Base-by-base conservation (phyloP, 2,113 vertebrate genomes). In the Takifugu bimaculatus region DNA sequence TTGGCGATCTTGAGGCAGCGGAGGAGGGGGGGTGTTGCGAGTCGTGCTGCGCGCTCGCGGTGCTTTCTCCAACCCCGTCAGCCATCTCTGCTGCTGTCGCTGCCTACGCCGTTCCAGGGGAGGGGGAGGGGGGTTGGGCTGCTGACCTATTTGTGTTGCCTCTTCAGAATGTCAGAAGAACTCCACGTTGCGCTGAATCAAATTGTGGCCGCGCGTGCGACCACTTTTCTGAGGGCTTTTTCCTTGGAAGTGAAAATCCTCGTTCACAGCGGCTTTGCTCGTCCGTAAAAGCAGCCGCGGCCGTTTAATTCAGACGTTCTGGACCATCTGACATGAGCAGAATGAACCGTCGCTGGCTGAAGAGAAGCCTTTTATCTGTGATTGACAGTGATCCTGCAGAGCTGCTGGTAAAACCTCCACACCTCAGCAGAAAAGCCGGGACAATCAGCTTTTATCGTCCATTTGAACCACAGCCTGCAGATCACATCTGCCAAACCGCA, bases 121-220 rank as follows among this genome's bases (percentile, higher is more conserved):
- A n/a, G 59, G 69, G 65, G 44, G 26, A 20, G 49, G 44, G 42
- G 59, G 14, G 26, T 27, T 60, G 72, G 59, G 70, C 72, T 81
- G 68, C 67, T 88, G 86, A 87, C 87, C 73, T 63, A 81, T 84
- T 86, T 87, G 79, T 83, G 45, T 47, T 6, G 45, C 14, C 45
- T 15, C 13, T n/a, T 39, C 7, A 10, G 35, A 6, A 32, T 6
- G 4, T 6, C 4, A 5, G 29, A 32, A 39, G 35, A 6, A 10
- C 9, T 4, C 4, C 35, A 11, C 35, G 9, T 9, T 39, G 11
- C 35, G 7, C 35, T 10, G 9, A 39, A 11, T 9, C 11, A 6
- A 39, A 29, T 29, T 20, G 20, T 20, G 20, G 20, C 20, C 20
- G 20, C 20, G 20, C 20, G 20, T 20, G 20, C 20, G 20, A 20